Evolutionary conservation across 2,888 invertebrate species (phyloP).

Genomic region (Eilema griseolum): DNA sequence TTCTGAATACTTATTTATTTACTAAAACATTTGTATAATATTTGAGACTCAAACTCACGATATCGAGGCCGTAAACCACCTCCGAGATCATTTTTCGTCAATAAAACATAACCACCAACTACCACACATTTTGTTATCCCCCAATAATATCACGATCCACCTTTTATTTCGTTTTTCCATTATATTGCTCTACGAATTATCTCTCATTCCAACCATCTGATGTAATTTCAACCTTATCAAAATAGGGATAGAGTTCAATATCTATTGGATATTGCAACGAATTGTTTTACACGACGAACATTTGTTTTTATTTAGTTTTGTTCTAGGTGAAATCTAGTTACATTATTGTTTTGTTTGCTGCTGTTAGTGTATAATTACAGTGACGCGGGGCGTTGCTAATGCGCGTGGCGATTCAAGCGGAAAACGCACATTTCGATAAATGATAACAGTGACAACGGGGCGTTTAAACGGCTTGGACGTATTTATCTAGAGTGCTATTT

Average conservation of each 20-base stretch:
- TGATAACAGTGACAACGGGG: no score
- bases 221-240: not conserved
- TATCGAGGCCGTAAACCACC: not conserved
- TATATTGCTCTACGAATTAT: constrained; percentile 26
- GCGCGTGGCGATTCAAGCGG: no score
- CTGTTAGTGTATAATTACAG: constrained; percentile 29
- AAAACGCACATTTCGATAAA: no score
- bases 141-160: constrained; percentile 40
- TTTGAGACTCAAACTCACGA: not conserved
- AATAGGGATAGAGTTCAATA: rapidly evolving
- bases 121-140: constrained; percentile 24
- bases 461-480: no score
- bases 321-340: constrained; percentile 45
- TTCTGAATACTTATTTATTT: not conserved
- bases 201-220: constrained; percentile 24
- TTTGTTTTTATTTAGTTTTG: constrained; percentile 54
- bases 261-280: not conserved
- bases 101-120: constrained; percentile 14
- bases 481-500: no score
- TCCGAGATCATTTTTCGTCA: not conserved
- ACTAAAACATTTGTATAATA: not conserved
- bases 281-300: constrained; percentile 32
- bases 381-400: no score
- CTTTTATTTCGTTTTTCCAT: constrained; percentile 31
- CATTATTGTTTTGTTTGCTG: constrained; percentile 44